Percentiles rank a stretch among this genome's conserved stretches.
Conservation (phyloP, 1,140 invertebrate genomes). For the Atta texana region DNA sequence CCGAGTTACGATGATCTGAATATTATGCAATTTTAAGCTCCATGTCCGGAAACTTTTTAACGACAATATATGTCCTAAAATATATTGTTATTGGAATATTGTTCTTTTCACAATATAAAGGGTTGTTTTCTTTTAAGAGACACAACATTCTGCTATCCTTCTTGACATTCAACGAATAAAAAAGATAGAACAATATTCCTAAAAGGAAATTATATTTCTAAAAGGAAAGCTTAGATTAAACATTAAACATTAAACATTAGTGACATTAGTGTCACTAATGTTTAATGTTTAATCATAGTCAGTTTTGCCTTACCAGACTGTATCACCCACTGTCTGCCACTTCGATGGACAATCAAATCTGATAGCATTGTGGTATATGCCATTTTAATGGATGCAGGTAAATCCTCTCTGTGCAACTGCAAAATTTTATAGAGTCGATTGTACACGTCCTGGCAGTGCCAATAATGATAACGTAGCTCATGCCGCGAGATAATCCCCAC, state of each 20-base stretch:
- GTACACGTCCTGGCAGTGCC: conserved; percentile 81
- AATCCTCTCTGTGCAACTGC: conserved; percentile 78
- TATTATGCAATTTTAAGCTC: too few relatives aligned
- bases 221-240: too few relatives aligned
- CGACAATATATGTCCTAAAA: neutral
- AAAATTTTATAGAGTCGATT: conserved; percentile 80
- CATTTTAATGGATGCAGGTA: conserved; percentile 87
- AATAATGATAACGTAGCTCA: conserved; percentile 82
- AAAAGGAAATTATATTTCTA: too few relatives aligned
- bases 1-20: too few relatives aligned
- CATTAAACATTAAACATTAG: too few relatives aligned
- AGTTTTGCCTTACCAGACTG: conserved; percentile 80
- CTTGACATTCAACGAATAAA: too few relatives aligned
- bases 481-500: conserved; percentile 83
- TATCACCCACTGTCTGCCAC: conserved; percentile 87
- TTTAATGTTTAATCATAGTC: too few relatives aligned
- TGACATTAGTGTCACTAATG: neutral
- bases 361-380: conserved; percentile 87
- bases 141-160: too few relatives aligned
- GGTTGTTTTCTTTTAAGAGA: too few relatives aligned
- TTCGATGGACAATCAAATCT: conserved; percentile 86
- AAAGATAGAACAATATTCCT: too few relatives aligned
- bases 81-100: too few relatives aligned
- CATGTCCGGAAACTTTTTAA: too few relatives aligned
- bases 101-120: neutral